Conservation (phyloP, 2,888 invertebrate genomes). For the Drosophila seclusa region DNA sequence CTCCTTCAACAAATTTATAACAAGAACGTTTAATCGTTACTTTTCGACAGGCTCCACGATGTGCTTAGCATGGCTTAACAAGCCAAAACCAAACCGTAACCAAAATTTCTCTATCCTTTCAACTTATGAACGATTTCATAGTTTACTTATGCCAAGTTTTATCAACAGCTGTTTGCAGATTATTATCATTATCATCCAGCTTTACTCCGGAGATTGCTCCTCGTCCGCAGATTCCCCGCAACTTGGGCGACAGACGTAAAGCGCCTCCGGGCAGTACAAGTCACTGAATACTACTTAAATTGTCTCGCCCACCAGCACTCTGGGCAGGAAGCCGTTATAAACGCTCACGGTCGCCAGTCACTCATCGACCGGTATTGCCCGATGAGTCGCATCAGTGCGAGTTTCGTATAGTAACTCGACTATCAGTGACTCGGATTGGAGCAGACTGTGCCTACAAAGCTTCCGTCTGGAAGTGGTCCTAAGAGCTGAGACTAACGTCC, state of each 20-base stretch:
- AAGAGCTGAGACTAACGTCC: background rate
- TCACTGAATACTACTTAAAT: too few species aligned
- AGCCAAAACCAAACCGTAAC: background rate
- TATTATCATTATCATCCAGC: background rate
- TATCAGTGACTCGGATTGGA: background rate
- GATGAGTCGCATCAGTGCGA: too few species aligned
- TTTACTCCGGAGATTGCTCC: background rate
- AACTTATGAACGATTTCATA: background rate
- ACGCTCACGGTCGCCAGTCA: too few species aligned
- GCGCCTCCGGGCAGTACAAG: too few species aligned
- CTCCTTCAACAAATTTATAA: background rate
- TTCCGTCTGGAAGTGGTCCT: background rate
- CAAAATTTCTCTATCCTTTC: background rate
- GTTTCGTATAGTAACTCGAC: too few species aligned
- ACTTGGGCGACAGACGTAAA: background rate
- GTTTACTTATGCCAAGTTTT: background rate
- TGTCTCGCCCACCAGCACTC: too few species aligned
- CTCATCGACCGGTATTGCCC: too few species aligned
- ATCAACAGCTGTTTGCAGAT: background rate
- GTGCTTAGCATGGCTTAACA: background rate
- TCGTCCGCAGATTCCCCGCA: background rate
- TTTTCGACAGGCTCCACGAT: conserved; percentile 5
- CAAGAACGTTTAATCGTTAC: background rate
- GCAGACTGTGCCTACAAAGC: background rate
- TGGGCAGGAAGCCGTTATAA: too few species aligned